Conservation (phyloP, 2,888 invertebrate species). For the Nomada fucata region DNA sequence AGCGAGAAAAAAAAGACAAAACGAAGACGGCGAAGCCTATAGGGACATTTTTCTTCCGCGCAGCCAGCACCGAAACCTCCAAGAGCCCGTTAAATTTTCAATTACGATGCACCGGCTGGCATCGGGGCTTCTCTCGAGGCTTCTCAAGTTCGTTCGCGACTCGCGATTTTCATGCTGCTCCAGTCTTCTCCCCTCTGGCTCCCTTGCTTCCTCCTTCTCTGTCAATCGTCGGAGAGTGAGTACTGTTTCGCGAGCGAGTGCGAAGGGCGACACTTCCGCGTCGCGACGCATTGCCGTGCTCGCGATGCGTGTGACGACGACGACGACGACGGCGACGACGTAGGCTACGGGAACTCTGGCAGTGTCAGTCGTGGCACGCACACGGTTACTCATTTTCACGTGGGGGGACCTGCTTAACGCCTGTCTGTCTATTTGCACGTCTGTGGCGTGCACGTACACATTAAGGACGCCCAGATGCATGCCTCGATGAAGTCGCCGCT, state of each 20-base stretch:
- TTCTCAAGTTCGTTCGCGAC: slow-evolving; percentile 31
- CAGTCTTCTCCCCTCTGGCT: slow-evolving; percentile 16
- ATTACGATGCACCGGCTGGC: slow-evolving; percentile 31
- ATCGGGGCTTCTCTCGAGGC: slow-evolving; percentile 33
- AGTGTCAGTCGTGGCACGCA: slow-evolving; percentile 54
- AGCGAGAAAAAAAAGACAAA: not conserved
- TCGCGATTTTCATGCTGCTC: slow-evolving; percentile 51
- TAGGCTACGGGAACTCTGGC: slow-evolving; percentile 30
- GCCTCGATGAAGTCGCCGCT: slow-evolving; percentile 64
- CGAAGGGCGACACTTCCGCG: slow-evolving; percentile 80
- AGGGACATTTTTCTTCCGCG: not conserved
- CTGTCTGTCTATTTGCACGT: slow-evolving; percentile 6
- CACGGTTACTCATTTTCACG: slow-evolving; percentile 48
- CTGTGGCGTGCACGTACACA: slow-evolving; percentile 44
- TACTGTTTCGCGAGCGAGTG: slow-evolving; percentile 70
- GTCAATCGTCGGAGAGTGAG: slow-evolving; percentile 2
- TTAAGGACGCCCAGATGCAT: slow-evolving; percentile 77
- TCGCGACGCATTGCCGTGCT: slow-evolving; percentile 74
- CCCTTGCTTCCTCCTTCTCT: slow-evolving; percentile 4
- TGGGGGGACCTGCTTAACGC: not conserved
- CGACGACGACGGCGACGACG: slow-evolving; percentile 47
- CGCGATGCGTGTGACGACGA: slow-evolving; percentile 70
- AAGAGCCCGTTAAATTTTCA: slow-evolving; percentile 59
- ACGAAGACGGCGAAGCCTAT: not conserved
- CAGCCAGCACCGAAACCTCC: slow-evolving; percentile 7